phyloP scores from a whole-genome alignment of 2,888 invertebrate genomes.

The Dorcus parallelipipedus region DNA sequence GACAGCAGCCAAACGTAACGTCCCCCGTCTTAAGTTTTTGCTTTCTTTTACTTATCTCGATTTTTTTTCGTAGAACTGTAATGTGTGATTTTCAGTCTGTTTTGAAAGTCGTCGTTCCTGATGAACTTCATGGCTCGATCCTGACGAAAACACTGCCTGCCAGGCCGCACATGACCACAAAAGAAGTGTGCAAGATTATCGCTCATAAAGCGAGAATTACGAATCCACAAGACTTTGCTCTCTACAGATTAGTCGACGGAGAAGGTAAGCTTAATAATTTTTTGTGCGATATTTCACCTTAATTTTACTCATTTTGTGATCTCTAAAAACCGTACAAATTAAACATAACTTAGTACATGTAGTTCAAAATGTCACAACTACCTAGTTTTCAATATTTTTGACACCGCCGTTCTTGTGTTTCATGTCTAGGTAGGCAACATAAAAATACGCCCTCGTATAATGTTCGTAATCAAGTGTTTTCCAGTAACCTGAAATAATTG shows the following conservation, averaged over 20 bases:
- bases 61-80: neutral
- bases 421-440: too few relatives aligned
- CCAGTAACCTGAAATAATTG: too few relatives aligned
- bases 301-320: too few relatives aligned
- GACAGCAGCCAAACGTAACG: too few relatives aligned
- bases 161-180: slow-evolving; percentile 87
- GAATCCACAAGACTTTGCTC: slow-evolving; percentile 93
- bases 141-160: slow-evolving; percentile 90
- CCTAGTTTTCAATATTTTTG: too few relatives aligned
- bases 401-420: too few relatives aligned
- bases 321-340: too few relatives aligned
- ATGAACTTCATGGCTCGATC: slow-evolving; percentile 90
- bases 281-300: too few relatives aligned
- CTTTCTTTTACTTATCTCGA: neutral
- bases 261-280: slow-evolving; percentile 56
- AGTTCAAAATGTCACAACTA: too few relatives aligned
- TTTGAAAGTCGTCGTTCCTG: slow-evolving; percentile 87
- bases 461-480: too few relatives aligned
- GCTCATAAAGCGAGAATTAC: slow-evolving; percentile 94
- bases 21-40: neutral
- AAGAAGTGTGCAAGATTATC: slow-evolving; percentile 90
- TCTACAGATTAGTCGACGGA: slow-evolving; percentile 86
- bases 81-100: slow-evolving; percentile 55
- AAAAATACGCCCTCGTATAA: too few relatives aligned
- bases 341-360: too few relatives aligned